A percentile compares a stretch with the other conserved stretches of the same genome.
Evolutionary conservation across 2,797 vertebrate species (phyloP).

Genomic region (Sebastes itinus): DNA sequence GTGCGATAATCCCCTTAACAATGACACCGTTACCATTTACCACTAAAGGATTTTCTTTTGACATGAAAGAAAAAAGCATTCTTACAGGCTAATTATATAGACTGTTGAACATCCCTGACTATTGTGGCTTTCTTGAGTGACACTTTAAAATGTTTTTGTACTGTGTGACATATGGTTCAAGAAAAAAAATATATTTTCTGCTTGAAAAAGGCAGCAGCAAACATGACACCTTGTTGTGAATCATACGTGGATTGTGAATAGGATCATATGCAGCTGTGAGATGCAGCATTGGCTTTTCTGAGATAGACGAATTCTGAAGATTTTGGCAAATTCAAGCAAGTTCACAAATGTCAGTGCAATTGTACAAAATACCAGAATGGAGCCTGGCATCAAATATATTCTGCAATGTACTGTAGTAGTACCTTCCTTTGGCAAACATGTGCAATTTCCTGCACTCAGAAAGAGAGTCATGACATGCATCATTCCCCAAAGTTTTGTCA

Average conservation of each 20-base stretch:
- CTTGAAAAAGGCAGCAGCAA: neutral
- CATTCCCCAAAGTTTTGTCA: neutral
- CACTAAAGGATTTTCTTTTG: neutral
- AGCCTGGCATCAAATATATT: neutral
- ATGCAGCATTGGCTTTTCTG: neutral
- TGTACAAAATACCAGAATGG: neutral
- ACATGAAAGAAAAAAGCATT: neutral
- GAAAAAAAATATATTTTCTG: neutral
- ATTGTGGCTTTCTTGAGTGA: neutral
- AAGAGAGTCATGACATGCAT: neutral
- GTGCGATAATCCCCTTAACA: neutral
- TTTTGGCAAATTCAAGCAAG: neutral
- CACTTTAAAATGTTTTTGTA: neutral
- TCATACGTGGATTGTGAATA: neutral
- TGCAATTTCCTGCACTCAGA: neutral
- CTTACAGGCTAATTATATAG: neutral
- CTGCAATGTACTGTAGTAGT: neutral
- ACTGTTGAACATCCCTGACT: neutral
- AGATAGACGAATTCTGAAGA: neutral
- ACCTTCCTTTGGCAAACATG: neutral
- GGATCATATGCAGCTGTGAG: neutral
- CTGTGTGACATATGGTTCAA: neutral
- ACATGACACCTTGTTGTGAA: neutral
- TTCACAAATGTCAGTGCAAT: neutral
- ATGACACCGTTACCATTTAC: neutral